phyloP scores from a whole-genome alignment of 2,888 invertebrate genomes.

The Lamellibrachia columna region DNA sequence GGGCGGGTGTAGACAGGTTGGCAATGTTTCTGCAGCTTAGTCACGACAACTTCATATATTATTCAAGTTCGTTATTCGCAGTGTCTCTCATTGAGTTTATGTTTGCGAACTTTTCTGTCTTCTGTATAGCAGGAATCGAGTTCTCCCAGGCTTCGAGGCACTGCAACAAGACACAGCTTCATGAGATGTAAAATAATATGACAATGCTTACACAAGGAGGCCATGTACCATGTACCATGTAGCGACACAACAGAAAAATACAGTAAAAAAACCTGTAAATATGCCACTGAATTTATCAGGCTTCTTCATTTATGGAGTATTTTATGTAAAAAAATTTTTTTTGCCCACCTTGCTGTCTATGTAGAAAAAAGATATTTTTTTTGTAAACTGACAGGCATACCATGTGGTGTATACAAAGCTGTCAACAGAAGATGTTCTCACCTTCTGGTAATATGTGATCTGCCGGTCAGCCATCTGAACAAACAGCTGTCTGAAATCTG shows the following conservation, averaged over 20 bases:
- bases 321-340: too few species aligned
- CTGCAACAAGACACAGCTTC: slow-evolving; percentile 49
- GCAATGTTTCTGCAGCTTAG: background rate
- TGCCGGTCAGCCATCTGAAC: slow-evolving; percentile 74
- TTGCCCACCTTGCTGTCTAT: too few species aligned
- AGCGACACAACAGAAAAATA: too few species aligned
- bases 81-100: background rate
- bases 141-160: slow-evolving; percentile 66
- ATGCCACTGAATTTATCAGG: too few species aligned
- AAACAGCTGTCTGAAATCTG: slow-evolving; percentile 74
- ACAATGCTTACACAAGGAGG: background rate
- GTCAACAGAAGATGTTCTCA: slow-evolving; percentile 38
- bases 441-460: slow-evolving; percentile 74
- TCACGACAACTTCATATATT: background rate
- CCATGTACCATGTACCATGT: too few species aligned
- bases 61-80: slow-evolving; percentile 2
- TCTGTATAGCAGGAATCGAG: slow-evolving; percentile 62
- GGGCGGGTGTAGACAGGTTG: too few species aligned
- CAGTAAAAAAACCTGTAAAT: too few species aligned
- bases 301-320: too few species aligned
- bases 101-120: slow-evolving; percentile 34
- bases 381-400: background rate
- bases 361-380: too few species aligned
- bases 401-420: background rate
- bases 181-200: background rate